Evolutionary conservation across 2,797 vertebrate genomes (phyloP).

Genomic region (Leptoclinus maculatus): DNA sequence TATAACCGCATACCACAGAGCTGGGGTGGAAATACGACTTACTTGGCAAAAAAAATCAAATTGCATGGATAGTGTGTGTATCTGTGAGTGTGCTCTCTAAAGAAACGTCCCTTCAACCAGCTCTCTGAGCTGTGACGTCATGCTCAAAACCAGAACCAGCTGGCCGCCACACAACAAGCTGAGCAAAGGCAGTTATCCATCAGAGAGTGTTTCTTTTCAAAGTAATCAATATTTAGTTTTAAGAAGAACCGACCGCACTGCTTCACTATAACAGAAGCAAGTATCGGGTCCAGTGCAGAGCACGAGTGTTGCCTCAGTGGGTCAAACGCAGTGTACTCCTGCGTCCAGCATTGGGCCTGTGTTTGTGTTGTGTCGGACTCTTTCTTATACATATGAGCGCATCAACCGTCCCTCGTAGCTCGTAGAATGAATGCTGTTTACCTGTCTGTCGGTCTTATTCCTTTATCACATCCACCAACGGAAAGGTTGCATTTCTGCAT

Average conservation of each 20-base stretch:
- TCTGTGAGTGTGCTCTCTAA: neutral
- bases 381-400: conserved; percentile 7
- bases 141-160: conserved; percentile 15
- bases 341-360: neutral
- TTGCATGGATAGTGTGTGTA: neutral
- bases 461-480: conserved; percentile 21
- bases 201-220: neutral
- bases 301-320: neutral
- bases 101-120: neutral
- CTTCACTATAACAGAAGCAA: conserved; percentile 1
- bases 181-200: neutral
- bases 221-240: neutral
- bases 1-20: conserved; percentile 21
- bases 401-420: neutral
- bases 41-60: conserved; percentile 20
- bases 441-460: neutral
- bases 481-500: conserved; percentile 46
- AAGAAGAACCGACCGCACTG: neutral
- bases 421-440: conserved; percentile 33
- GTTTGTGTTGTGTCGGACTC: neutral
- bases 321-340: conserved; percentile 21
- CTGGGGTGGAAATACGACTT: conserved; percentile 7
- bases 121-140: conserved; percentile 15
- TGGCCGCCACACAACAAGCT: neutral
- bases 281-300: neutral